Base-by-base conservation (phyloP, 2,113 vertebrate species). In the Leiothrix lutea region DNA sequence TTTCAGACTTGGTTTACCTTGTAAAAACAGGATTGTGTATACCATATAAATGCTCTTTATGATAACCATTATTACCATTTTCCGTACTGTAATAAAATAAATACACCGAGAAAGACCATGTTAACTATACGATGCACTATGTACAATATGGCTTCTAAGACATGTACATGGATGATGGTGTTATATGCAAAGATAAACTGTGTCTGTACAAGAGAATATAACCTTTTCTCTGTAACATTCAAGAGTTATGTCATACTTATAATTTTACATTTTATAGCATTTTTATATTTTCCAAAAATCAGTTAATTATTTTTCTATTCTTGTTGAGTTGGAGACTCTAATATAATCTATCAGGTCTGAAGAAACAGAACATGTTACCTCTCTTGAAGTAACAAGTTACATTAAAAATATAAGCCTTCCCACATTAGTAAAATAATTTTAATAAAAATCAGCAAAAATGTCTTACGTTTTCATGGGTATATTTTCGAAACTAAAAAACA, bases 1-100 rank as follows among this genome's bases (percentile, higher is more conserved):
- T 85, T 95, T 84, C 87, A 94, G 93, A 96, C 84, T 92, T 80
- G 78, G 81, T 97, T 98, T 99, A 99, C 99, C 99, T 99, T 98
- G 98, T 98, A 98, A 98, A 98, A 97, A 98, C 95, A 97, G 98
- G 98, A 97, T 98, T 99, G 97, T 98, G 98, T 98, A 99, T 98
- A 99, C 98, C 98, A 98, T 98, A 98, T 94, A 98, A 98, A 96
- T 95, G 97, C 91, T 99, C 98, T 98, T 98, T 99, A 99, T 99
- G 99, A 99, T 99, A 99, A 99, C 99, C 98, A 99, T 99, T 98
- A 99, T 98, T 99, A 99, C 98, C 98, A 98, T 98, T 99, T 99
- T 99, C 98, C 95, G 98, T 98, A 99, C 99, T 99, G 99, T 96
- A 99, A 99, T 97, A 98, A 98, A 99, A 98, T 97, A 98, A 98